Conservation (phyloP, 1,140 invertebrate species). For the Diplogasteroides magnus region DNA sequence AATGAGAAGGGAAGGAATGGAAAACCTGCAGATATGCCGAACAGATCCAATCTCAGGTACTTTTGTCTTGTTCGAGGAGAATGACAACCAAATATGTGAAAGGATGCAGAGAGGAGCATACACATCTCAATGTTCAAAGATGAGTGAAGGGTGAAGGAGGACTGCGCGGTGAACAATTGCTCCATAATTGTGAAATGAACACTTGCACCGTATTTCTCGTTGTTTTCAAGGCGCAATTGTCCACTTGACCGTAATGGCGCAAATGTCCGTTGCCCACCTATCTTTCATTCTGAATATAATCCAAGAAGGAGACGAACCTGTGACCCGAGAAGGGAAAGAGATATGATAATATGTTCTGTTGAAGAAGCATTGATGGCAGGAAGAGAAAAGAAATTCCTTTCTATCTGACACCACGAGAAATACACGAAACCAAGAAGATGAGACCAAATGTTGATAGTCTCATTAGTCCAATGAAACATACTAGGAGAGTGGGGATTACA, state of each 20-base stretch:
- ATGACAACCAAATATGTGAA: constrained; percentile 87
- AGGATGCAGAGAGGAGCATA: constrained; percentile 83
- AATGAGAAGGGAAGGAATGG: background rate
- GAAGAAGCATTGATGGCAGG: constrained; percentile 49
- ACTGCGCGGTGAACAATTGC: too few species aligned
- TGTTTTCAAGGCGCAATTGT: too few species aligned
- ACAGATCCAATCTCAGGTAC: constrained; percentile 82
- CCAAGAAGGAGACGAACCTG: constrained; percentile 67
- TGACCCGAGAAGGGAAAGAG: constrained; percentile 75
- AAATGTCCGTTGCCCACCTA: too few species aligned
- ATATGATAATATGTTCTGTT: constrained; percentile 75
- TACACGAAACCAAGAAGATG: constrained; percentile 85
- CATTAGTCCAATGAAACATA: constrained; percentile 91
- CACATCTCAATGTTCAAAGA: constrained; percentile 68
- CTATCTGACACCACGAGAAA: constrained; percentile 75
- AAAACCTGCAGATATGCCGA: constrained; percentile 80
- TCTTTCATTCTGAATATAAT: constrained; percentile 32
- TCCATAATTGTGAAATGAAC: too few species aligned
- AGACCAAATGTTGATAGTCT: constrained; percentile 94
- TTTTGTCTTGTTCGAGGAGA: constrained; percentile 78
- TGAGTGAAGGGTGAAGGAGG: too few species aligned
- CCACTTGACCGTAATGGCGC: too few species aligned
- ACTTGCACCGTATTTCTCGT: too few species aligned
- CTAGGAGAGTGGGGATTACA: constrained; percentile 58
- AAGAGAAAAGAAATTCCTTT: constrained; percentile 67